Evolutionary conservation across 2,797 vertebrate species (phyloP), one percentile per base, ranked within the genome.

Genomic region (Pyrocephalus nanus): DNA sequence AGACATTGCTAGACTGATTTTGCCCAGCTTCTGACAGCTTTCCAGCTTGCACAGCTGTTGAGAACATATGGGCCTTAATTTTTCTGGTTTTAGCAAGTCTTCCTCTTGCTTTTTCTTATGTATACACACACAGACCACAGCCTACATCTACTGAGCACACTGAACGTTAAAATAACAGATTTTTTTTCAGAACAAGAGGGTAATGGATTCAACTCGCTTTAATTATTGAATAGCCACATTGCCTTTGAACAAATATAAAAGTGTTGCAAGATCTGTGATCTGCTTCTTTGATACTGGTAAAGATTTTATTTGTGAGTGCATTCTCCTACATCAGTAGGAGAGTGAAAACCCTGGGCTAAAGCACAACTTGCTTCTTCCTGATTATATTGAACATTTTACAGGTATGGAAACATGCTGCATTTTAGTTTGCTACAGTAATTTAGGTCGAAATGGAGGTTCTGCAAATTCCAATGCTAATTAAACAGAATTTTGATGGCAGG

Each of bases 11-110:
- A 51, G 50, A 45, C 43, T 2, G 14, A 54, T 48, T 54, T 9
- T 75, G 40, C 85, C 58, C 73, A 34, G 22, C 26, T 96, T 48
- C 78, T 72, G 51, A 83, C 82, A 86, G 38, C 53, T 84, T 86
- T 75, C 58, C 75, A 90, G 62, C 34, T 86, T 84, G 66, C 75
- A 40, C 67, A 88, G 87, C 79, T 96, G 76, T 70, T 67, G 43
- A 70, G 40, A 90, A 73, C 93, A 95, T 76, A 87, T 88, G 91
- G 58, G 9, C 26, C n/a, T 93, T 84, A 80, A 72, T 45, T 16
- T 72, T 80, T 73, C 76, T 82, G 75, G 54, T 34, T 26, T 81
- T 78, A 81, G 43, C 0, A 0, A 53, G 69, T 84, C 40, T 75
- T 72, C n/a, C 29, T 66, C 47, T 80, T 55, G 30, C n/a, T 55